Evolutionary conservation across 2,113 vertebrate species (phyloP), one percentile per base, ranked within the genome.

Genomic region (Scophthalmus maximus): DNA sequence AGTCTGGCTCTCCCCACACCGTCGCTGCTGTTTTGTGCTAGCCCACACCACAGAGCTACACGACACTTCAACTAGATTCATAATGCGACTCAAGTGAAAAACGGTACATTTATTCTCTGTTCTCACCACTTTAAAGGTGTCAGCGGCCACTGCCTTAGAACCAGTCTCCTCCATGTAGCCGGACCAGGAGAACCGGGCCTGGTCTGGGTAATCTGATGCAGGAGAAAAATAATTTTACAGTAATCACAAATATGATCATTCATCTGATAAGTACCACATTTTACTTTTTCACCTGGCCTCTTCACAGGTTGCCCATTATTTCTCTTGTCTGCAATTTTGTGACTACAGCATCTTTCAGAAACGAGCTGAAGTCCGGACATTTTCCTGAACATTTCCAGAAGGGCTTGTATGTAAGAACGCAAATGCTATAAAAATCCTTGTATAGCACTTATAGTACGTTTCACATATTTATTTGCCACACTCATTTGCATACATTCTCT

Each of bases 101-200:
- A 40, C 36, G 4, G 34, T n/a, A n/a, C n/a, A n/a, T n/a, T 38
- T 38, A n/a, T 36, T 46, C 1, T 32, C 23, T 30, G 22, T 58
- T 78, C 91, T 92, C 62, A 99, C 98, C 94, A 95, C 94, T 92
- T 95, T 97, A 86, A 99, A 99, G 59, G 96, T 94, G 66, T 96
- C 96, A 26, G 93, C 50, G 5, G 95, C 94, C 68, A 97, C 98
- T 22, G 96, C 95, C 65, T 94, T 94, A 22, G 96, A 89, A 34
- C 96, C 93, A 0, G 96, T 99, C 92, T 99, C 97, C 70, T 95
- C 94, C 82, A 99, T 90, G 85, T 99, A 99, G 59, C 88, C 95
- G 78, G 97, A 94, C 98, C 98, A 99, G 74, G 93, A 95, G 90
- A 99, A 99, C 74, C 90, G 94, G 50, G 94, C 95, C 0, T 94